Base-by-base conservation (phyloP, 2,888 invertebrate genomes). In the Thysanoteuthis rhombus region DNA sequence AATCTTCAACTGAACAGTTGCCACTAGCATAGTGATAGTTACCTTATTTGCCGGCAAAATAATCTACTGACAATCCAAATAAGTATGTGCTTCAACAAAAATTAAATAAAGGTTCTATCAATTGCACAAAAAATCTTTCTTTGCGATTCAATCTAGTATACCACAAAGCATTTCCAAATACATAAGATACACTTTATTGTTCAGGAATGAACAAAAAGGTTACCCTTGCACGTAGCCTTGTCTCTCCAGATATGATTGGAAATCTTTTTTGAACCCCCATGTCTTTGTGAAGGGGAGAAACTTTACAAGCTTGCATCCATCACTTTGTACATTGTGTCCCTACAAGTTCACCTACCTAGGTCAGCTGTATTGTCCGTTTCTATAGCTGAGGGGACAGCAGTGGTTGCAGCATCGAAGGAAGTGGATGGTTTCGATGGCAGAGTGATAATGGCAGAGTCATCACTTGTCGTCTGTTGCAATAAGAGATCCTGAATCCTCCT, bases 401-500 rank as follows among this genome's bases (percentile, higher is more conserved):
- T 75, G 36, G 75, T 75, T 75, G 75, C 75, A 75, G 36, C 75
- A 75, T 75, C 75, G n/a, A 75, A 75, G 75, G 75, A 36, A n/a
- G 75, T 75, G 75, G 75, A 75, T n/a, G 75, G 75, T 75, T 75
- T 75, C 16, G 75, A 75, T 75, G 75, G 75, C 75, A 75, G n/a
- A n/a, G 75, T 75, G 75, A 75, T 75, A 36, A 75, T 75, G 19
- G 75, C 75, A 75, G 75, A 75, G 36, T 75, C 75, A 75, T 75
- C 75, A 75, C 75, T 75, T 36, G 91, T 91, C n/a, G 91, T 91
- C 40, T 91, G 91, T 91, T 95, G 94, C 28, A 95, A 90, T 32
- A 95, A 90, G 19, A 95, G 93, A 47, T 95, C 94, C 89, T 95
- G 94, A 40, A 95, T 95, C 94, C 94, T 95, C 94, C 95, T 95